These are phyloP conservation scores for Pristis pectinata DNA, from an alignment of 2,797 vertebrate species.

Conservation along the genomic window DNA sequence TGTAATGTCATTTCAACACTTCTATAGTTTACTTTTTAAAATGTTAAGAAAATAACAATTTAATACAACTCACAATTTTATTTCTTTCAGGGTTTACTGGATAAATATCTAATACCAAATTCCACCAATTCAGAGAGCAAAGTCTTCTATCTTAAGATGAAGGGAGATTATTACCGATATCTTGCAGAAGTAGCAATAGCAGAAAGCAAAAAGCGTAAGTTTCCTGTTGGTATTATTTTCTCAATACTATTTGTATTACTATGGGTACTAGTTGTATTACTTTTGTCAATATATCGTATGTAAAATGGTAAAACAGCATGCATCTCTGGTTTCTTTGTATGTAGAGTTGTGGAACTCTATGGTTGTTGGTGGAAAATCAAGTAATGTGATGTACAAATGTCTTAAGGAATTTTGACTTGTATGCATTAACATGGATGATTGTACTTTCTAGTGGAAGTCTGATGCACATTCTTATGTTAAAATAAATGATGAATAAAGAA, in stretches of 20 bases:
- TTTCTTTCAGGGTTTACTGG: constrained; percentile 30
- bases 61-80: background rate
- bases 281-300: background rate
- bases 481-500: background rate
- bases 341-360: background rate
- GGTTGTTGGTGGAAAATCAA: background rate
- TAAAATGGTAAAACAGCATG: background rate
- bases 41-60: background rate
- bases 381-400: background rate
- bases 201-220: constrained; percentile 37
- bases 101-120: constrained; percentile 35
- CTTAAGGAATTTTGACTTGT: background rate
- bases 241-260: too few relatives aligned
- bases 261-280: too few relatives aligned
- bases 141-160: constrained; percentile 37
- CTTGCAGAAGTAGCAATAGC: constrained; percentile 31
- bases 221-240: background rate
- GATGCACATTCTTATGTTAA: background rate
- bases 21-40: background rate
- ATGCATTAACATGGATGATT: background rate
- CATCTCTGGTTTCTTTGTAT: background rate
- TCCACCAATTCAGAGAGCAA: constrained; percentile 33
- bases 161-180: constrained; percentile 34
- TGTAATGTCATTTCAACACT: background rate
- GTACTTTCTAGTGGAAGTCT: background rate